phyloP scores from a whole-genome alignment of 2,888 invertebrate species.

The Amphipoea oculea region DNA sequence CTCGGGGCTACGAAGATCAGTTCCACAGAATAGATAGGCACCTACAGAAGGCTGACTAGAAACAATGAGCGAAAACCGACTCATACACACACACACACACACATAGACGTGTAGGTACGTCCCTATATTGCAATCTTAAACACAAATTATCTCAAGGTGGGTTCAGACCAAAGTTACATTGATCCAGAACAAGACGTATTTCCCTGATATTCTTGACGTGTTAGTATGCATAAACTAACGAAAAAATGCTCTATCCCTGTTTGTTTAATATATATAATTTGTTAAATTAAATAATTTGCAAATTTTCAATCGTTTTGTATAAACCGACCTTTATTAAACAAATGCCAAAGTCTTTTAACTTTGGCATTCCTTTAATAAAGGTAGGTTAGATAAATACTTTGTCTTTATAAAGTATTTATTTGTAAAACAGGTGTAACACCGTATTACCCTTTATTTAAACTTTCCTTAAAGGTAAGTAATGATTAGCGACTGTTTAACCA shows the following conservation, averaged over 20 bases:
- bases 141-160: background rate
- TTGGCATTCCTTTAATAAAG: too few relatives aligned
- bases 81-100: background rate
- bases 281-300: too few relatives aligned
- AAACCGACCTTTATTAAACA: background rate
- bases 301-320: too few relatives aligned
- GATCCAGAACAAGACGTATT: too few relatives aligned
- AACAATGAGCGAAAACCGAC: background rate
- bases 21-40: constrained; percentile 25
- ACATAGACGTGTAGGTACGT: background rate
- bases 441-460: too few relatives aligned
- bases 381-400: background rate
- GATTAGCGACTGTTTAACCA: background rate
- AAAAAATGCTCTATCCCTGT: background rate
- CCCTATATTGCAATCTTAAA: background rate
- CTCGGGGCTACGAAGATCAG: constrained; percentile 58
- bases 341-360: background rate
- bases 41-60: background rate
- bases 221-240: background rate
- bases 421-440: too few relatives aligned
- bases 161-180: background rate
- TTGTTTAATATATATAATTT: too few relatives aligned
- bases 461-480: background rate
- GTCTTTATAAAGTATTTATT: too few relatives aligned
- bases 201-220: background rate